Conservation (phyloP, 2,113 vertebrate species). For the Elgaria multicarinata region DNA sequence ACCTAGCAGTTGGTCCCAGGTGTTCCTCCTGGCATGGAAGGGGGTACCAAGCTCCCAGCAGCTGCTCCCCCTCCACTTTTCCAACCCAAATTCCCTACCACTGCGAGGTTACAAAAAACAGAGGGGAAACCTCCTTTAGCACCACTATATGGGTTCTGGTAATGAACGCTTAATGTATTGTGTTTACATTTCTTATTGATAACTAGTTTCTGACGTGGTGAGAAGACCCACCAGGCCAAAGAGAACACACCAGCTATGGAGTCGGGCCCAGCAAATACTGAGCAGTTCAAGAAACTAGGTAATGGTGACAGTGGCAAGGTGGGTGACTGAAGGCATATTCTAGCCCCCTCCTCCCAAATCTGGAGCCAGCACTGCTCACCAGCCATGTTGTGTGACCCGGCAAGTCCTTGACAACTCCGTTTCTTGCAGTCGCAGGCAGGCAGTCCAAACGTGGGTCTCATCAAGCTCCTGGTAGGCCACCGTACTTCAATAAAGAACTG, state of each 20-base stretch:
- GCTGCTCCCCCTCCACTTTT: too few species aligned
- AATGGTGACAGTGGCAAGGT: background rate
- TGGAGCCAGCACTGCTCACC: background rate
- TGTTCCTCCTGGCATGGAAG: too few species aligned
- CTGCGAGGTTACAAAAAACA: too few species aligned
- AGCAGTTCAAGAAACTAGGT: background rate
- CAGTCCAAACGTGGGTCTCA: background rate
- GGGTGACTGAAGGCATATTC: background rate
- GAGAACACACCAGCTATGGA: too few species aligned
- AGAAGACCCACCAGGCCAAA: background rate
- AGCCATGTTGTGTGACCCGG: too few species aligned
- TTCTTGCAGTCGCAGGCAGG: background rate
- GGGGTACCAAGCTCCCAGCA: too few species aligned
- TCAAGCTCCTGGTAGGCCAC: background rate
- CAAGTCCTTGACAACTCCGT: background rate
- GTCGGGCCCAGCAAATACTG: too few species aligned
- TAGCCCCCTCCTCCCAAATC: background rate
- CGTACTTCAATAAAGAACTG: background rate
- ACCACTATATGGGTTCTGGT: background rate
- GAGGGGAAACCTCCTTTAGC: too few species aligned
- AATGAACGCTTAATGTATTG: background rate
- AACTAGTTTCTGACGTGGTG: background rate
- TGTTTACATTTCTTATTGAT: background rate
- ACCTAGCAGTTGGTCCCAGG: too few species aligned
- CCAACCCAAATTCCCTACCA: too few species aligned